phyloP scores from a whole-genome alignment of 2,888 invertebrate genomes.

The Endomychus coccineus region DNA sequence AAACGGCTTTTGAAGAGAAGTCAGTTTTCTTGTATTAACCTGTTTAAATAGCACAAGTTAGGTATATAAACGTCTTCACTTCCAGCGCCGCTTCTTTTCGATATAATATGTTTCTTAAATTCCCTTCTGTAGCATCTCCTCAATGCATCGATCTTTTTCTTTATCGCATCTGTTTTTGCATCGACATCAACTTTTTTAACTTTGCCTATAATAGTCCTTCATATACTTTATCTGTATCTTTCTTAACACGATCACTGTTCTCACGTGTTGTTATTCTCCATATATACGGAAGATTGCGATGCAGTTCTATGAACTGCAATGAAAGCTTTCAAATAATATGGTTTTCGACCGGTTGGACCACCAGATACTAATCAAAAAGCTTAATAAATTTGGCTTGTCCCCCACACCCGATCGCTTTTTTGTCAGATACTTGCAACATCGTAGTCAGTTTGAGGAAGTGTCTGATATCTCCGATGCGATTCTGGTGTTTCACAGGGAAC shows the following conservation, averaged over 20 bases:
- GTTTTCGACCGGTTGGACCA: too few species aligned
- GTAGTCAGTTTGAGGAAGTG: too few species aligned
- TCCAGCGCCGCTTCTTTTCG: conserved; percentile 9
- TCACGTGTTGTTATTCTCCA: conserved; percentile 4
- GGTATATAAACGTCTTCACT: conserved; percentile 13
- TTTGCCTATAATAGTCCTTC: conserved; percentile 11
- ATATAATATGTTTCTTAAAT: conserved; percentile 14
- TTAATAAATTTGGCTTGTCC: too few species aligned
- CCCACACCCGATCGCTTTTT: too few species aligned
- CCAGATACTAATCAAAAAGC: too few species aligned
- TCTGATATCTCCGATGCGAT: too few species aligned
- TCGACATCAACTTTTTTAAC: conserved; percentile 10
- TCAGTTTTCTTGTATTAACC: conserved; percentile 10
- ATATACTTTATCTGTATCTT: conserved; percentile 14
- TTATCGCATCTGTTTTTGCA: conserved; percentile 12
- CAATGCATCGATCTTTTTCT: conserved; percentile 17
- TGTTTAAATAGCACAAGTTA: conserved; percentile 14
- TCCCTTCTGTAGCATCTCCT: conserved; percentile 12
- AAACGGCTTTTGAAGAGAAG: conserved; percentile 9
- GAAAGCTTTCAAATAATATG: too few species aligned
- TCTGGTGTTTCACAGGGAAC: too few species aligned
- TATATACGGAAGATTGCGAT: conserved; percentile 4
- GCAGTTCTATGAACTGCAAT: conserved; percentile 6
- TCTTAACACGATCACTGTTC: conserved; percentile 3
- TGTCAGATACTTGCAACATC: too few species aligned